These are phyloP conservation scores for Chaetodon trifascialis DNA, from an alignment of 2,113 vertebrate species.

Conservation along the genomic window DNA sequence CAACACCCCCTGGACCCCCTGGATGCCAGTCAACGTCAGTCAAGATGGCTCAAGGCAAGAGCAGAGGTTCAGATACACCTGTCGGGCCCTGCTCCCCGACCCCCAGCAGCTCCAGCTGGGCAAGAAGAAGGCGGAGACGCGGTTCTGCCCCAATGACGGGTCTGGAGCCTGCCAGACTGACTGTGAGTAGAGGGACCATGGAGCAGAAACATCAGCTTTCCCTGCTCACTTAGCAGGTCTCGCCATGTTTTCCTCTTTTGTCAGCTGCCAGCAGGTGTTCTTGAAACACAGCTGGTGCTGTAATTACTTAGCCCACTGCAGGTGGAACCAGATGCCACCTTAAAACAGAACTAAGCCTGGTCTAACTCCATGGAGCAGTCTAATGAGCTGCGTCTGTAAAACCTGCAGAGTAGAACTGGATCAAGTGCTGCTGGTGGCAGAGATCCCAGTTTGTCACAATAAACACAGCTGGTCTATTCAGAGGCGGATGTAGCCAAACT, in stretches of 20 bases:
- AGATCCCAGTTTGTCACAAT: constrained; percentile 9
- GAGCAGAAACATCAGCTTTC: no score
- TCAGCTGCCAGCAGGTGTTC: background rate
- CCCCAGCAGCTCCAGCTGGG: constrained; percentile 95
- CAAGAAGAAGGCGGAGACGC: constrained; percentile 91
- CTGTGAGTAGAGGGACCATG: constrained; percentile 79
- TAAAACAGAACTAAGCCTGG: background rate
- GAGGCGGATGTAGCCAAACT: constrained; percentile 7
- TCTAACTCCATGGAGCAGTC: background rate
- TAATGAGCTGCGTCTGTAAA: background rate
- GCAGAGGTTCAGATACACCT: constrained; percentile 95
- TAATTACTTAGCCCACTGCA: background rate
- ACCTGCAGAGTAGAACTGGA: background rate
- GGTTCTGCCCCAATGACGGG: constrained; percentile 91
- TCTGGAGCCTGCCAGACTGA: constrained; percentile 91
- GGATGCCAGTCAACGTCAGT: constrained; percentile 95
- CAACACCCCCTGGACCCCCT: constrained; percentile 96
- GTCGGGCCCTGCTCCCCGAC: constrained; percentile 90
- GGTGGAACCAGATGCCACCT: background rate
- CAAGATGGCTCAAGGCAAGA: constrained; percentile 92
- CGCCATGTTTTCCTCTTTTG: background rate
- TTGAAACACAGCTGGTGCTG: constrained; percentile 18
- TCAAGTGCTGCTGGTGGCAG: constrained; percentile 4
- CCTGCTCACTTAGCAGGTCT: background rate
- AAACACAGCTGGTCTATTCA: constrained; percentile 38